Evolutionary conservation across 2,113 vertebrate genomes (phyloP).

Genomic region (Phodopus roborovskii): DNA sequence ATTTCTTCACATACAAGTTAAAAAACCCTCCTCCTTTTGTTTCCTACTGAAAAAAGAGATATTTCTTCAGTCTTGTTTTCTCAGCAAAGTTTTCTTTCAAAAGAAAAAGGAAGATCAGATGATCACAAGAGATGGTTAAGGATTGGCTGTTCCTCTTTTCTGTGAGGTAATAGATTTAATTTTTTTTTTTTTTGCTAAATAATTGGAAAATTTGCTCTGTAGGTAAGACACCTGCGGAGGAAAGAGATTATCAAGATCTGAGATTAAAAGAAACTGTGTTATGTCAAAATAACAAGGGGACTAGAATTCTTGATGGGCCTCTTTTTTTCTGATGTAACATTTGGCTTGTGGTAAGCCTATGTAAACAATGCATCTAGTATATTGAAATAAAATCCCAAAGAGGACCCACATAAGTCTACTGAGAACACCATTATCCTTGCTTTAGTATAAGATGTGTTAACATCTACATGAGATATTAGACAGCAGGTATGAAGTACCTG

Average conservation of each 20-base stretch:
- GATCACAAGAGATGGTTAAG: conserved; percentile 34
- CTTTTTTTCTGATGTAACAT: conserved; percentile 36
- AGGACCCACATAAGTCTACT: neutral
- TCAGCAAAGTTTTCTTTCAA: conserved; percentile 52
- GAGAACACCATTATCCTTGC: neutral
- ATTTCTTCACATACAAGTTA: conserved; percentile 55
- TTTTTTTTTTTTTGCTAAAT: conserved; percentile 61
- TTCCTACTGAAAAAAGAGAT: neutral
- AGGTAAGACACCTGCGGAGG: neutral
- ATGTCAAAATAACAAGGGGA: neutral
- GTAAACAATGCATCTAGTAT: neutral
- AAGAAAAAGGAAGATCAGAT: conserved; percentile 21
- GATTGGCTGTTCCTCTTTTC: neutral
- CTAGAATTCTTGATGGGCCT: neutral
- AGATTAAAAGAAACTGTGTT: neutral
- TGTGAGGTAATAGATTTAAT: conserved; percentile 12
- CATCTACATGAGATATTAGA: neutral
- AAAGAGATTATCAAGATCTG: neutral
- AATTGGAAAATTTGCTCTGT: conserved; percentile 21
- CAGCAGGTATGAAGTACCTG: neutral
- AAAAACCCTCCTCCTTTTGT: conserved; percentile 34
- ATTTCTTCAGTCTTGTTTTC: conserved; percentile 49
- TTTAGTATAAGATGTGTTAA: neutral
- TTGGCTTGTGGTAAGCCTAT: neutral
- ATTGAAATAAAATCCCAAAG: neutral